Base-by-base conservation (phyloP, 2,113 vertebrate species). In the Apteryx owenii region DNA sequence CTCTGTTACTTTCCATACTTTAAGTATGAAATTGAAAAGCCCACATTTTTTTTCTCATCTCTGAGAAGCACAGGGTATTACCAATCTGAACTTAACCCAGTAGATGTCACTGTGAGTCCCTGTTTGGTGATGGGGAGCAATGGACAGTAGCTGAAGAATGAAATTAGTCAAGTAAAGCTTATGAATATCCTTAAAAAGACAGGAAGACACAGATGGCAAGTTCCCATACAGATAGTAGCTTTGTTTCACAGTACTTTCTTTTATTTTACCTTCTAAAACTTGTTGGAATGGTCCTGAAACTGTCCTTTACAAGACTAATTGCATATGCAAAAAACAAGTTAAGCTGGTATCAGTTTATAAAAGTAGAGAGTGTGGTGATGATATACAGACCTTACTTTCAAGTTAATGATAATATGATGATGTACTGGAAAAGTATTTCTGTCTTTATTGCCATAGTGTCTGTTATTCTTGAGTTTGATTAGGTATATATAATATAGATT, bases 91-190 rank as follows among this genome's bases (percentile, higher is more conserved):
- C 50, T 92, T 91, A 46, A 87, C 98, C 97, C 98, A 98, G 98
- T 70, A 98, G 98, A 96, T 97, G 98, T 97, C 98, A 93, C 97
- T 97, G 83, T 95, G 92, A 89, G 96, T 89, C 95, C 62, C 93
- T 96, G 60, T 96, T 83, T 72, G 90, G 88, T 81, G 96, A 50
- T 68, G 23, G 19, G 86, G 86, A 77, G 56, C 53, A 78, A 77
- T 82, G 93, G 96, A 88, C 96, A 93, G 72, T 33, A 81, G 89
- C 50, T 86, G 58, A 73, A 60, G 80, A 38, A 42, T 78, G 68
- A 71, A 88, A 40, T 72, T 65, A 25, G 25, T 50, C 76, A 48
- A 69, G 50, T 61, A 10, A 87, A 90, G 23, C 15, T 44, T 54
- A 1, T 58, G 42, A 48, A 19, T n/a, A 85, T 42, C 38, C 58